A percentile compares a stretch with the other conserved stretches of the same genome.
These are phyloP conservation scores for Troides helena DNA, from an alignment of 2,888 invertebrate genomes.

Conservation along the genomic window DNA sequence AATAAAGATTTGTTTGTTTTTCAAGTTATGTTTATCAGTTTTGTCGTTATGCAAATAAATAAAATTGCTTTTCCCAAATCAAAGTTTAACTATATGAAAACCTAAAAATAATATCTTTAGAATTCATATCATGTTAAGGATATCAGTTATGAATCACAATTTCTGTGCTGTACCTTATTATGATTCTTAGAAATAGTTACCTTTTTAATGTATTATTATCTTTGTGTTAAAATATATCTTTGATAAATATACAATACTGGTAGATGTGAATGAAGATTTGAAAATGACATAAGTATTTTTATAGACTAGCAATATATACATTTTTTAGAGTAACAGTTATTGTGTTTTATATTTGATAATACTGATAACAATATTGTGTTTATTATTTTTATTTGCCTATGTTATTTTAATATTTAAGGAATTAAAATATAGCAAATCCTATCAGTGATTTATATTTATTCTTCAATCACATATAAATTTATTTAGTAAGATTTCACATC, in stretches of 20 bases:
- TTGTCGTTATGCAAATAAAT: background rate
- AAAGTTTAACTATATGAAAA: background rate
- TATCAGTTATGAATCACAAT: slow-evolving; percentile 16
- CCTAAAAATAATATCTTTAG: background rate
- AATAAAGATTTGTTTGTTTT: background rate
- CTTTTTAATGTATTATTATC: slow-evolving; percentile 11
- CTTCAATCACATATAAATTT: too few relatives aligned
- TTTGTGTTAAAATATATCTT: slow-evolving; percentile 7
- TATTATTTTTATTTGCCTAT: too few relatives aligned
- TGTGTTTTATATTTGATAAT: too few relatives aligned
- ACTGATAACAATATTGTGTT: too few relatives aligned
- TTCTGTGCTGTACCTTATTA: background rate
- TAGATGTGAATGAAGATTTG: background rate
- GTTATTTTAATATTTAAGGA: too few relatives aligned
- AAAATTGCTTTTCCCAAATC: background rate
- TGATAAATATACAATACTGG: background rate
- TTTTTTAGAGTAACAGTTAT: too few relatives aligned
- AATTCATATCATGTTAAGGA: background rate
- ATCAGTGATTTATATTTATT: too few relatives aligned
- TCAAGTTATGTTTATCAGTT: background rate
- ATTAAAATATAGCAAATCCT: too few relatives aligned
- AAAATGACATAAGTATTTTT: too few relatives aligned
- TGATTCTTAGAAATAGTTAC: slow-evolving; percentile 12
- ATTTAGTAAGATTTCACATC: too few relatives aligned
- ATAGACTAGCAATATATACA: too few relatives aligned